These are phyloP conservation scores for Drosophila mercatorum DNA, from an alignment of 2,888 invertebrate genomes.

Conservation along the genomic window DNA sequence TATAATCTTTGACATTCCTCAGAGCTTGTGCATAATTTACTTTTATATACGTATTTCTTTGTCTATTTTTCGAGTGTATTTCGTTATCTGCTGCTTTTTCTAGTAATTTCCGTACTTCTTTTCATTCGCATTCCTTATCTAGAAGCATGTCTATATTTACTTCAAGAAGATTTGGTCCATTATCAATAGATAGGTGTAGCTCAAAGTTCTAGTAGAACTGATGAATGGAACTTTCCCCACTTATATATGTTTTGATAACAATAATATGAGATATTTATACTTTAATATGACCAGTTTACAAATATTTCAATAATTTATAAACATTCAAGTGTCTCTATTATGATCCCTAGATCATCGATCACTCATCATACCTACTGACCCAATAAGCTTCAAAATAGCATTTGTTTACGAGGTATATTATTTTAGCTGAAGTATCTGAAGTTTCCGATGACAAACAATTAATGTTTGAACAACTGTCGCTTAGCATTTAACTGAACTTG, in stretches of 20 bases:
- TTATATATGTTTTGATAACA: no score
- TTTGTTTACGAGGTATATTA: constrained; percentile 25
- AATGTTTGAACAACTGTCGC: constrained; percentile 30
- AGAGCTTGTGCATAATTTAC: no score
- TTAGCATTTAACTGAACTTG: constrained; percentile 17
- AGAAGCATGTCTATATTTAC: background rate
- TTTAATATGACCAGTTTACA: no score
- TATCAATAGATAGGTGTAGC: no score
- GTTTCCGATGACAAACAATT: constrained; percentile 26
- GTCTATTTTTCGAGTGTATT: background rate
- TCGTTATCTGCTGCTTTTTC: background rate
- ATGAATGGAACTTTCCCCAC: background rate
- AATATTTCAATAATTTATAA: no score
- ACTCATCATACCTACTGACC: constrained; percentile 6
- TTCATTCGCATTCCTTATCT: background rate
- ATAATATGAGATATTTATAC: no score
- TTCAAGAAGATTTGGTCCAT: background rate
- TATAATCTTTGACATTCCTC: no score
- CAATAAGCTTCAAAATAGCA: constrained; percentile 11
- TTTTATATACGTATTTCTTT: background rate
- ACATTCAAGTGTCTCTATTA: background rate
- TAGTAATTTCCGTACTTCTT: background rate
- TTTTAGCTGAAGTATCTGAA: background rate
- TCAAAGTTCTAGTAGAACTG: background rate
- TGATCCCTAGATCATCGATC: background rate